These are phyloP conservation scores for Phortica okadai DNA, from an alignment of 2,888 invertebrate species.

Conservation along the genomic window DNA sequence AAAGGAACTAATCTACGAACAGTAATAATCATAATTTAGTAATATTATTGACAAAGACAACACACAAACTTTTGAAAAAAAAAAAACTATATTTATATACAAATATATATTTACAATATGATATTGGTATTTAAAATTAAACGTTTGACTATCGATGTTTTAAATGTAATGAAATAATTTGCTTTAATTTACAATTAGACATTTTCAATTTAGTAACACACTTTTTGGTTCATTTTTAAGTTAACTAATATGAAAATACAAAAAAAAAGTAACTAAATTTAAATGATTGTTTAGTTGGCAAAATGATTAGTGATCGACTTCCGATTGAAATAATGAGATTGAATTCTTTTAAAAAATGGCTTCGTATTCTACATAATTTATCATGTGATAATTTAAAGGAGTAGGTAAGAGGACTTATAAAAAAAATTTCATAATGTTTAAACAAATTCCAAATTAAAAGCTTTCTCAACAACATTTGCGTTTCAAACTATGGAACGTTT, in stretches of 20 bases:
- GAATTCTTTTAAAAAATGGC: neutral
- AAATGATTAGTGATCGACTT: neutral
- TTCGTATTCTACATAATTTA: no score
- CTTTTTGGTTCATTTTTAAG: neutral
- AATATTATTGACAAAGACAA: slow-evolving; percentile 3
- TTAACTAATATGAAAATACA: slow-evolving; percentile 49
- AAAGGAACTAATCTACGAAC: slow-evolving; percentile 4
- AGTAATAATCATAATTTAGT: slow-evolving; percentile 9
- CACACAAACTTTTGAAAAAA: slow-evolving; percentile 6
- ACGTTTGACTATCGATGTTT: slow-evolving; percentile 63
- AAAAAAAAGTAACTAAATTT: slow-evolving; percentile 46
- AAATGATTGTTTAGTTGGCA: slow-evolving; percentile 50
- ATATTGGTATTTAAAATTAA: slow-evolving; percentile 59
- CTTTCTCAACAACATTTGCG: no score
- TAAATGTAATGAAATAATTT: slow-evolving; percentile 38
- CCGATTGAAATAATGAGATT: neutral
- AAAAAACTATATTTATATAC: slow-evolving; percentile 46
- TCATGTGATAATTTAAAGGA: no score
- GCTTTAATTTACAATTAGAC: slow-evolving; percentile 39
- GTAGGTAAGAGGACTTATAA: no score
- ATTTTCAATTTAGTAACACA: neutral
- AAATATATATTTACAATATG: slow-evolving; percentile 49
- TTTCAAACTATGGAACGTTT: no score
- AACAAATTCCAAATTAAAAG: no score
- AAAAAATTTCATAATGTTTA: no score